phyloP scores from a whole-genome alignment of 2,888 invertebrate species.

The Seira sanloemensis region DNA sequence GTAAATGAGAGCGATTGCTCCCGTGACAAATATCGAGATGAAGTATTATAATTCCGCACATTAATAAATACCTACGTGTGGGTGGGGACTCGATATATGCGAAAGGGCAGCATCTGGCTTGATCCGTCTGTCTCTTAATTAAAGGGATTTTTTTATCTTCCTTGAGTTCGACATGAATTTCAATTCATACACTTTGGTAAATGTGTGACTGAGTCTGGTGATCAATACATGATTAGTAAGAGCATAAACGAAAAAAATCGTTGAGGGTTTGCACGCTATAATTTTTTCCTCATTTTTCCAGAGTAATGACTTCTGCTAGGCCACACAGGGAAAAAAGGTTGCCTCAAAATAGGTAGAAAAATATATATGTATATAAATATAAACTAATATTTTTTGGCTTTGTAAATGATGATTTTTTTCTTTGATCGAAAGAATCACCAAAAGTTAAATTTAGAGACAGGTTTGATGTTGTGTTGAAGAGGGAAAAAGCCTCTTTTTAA shows the following conservation, averaged over 20 bases:
- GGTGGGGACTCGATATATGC: no score
- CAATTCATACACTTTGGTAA: neutral
- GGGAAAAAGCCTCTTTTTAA: neutral
- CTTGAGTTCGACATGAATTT: no score
- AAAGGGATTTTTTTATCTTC: no score
- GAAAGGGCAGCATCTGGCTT: slow-evolving; percentile 15
- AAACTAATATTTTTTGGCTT: no score
- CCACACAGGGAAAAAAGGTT: neutral
- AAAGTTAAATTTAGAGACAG: neutral
- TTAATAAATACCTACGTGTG: no score
- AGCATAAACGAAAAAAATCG: neutral
- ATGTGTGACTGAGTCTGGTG: slow-evolving; percentile 5
- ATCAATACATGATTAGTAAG: slow-evolving; percentile 8
- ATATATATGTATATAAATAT: no score
- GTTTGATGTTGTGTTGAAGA: neutral
- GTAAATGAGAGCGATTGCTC: no score
- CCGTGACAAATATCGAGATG: no score
- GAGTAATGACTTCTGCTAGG: slow-evolving; percentile 42
- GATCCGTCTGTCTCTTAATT: neutral
- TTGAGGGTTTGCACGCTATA: slow-evolving; percentile 25
- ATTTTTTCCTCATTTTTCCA: slow-evolving; percentile 50
- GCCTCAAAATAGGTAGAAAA: no score
- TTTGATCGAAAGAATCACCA: neutral
- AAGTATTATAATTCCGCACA: no score
- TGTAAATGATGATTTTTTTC: neutral